These are phyloP conservation scores for Pipistrellus pipistrellus DNA, from an alignment of 2,797 vertebrate species.

Conservation along the genomic window DNA sequence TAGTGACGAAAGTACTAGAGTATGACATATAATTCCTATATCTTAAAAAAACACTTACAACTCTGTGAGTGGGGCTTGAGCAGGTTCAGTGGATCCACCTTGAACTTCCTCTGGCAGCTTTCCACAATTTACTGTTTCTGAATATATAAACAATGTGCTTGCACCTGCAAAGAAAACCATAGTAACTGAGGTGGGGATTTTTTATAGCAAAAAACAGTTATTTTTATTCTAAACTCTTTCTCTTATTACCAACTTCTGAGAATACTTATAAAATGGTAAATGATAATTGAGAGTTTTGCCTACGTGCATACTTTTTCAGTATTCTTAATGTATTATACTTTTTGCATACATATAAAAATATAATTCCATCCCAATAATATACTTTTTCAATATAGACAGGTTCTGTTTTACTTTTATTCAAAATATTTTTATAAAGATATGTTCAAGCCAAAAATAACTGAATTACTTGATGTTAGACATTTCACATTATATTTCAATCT, in stretches of 20 bases:
- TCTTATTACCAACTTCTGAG: conserved; percentile 26
- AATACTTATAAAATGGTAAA: conserved; percentile 42
- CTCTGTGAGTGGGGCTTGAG: conserved; percentile 18
- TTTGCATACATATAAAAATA: conserved; percentile 47
- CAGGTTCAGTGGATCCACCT: background rate
- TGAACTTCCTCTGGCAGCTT: conserved; percentile 38
- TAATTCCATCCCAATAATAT: conserved; percentile 23
- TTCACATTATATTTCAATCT: conserved; percentile 53
- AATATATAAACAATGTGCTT: background rate
- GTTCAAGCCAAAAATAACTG: conserved; percentile 32
- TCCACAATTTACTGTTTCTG: conserved; percentile 41
- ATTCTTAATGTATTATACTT: conserved; percentile 10
- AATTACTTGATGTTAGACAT: conserved; percentile 37
- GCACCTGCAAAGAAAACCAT: conserved; percentile 3
- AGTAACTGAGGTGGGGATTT: conserved; percentile 20
- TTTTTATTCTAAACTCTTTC: conserved; percentile 38
- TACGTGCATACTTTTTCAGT: background rate
- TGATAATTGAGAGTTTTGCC: conserved; percentile 27
- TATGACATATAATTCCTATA: background rate
- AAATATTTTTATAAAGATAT: conserved; percentile 2
- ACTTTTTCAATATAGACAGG: conserved; percentile 70
- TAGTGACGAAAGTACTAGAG: conserved; percentile 24
- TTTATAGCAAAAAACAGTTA: conserved; percentile 14
- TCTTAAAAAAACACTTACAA: conserved; percentile 1
- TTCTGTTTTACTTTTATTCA: conserved; percentile 40